These are phyloP conservation scores for Phylloscopus trochilus DNA, from an alignment of 2,113 vertebrate genomes.

Conservation along the genomic window DNA sequence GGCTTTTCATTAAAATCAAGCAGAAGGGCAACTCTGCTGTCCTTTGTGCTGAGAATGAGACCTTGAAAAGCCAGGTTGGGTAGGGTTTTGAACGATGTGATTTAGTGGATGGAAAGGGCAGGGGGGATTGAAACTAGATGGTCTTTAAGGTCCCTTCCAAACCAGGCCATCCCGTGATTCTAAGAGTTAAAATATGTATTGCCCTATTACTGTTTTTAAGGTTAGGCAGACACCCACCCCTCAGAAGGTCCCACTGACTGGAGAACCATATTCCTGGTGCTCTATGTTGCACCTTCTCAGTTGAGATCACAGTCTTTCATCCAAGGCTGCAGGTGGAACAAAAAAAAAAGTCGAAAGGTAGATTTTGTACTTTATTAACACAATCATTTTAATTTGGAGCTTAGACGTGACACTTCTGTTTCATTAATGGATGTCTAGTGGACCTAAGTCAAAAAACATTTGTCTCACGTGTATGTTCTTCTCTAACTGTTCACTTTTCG, in stretches of 20 bases:
- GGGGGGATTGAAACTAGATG: background rate
- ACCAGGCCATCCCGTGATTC: background rate
- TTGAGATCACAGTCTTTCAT: background rate
- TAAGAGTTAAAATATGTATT: background rate
- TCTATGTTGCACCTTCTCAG: background rate
- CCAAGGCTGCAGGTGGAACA: background rate
- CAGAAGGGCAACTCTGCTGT: accelerated
- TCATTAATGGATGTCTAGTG: background rate
- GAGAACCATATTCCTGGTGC: background rate
- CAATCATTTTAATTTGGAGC: background rate
- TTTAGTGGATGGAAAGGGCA: background rate
- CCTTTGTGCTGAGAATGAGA: background rate
- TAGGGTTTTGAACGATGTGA: background rate
- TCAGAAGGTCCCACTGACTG: background rate
- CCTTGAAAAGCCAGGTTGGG: background rate
- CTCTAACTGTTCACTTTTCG: background rate
- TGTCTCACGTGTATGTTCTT: background rate
- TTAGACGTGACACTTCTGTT: background rate
- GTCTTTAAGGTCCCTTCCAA: background rate
- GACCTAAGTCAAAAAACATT: background rate
- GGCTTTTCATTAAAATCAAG: background rate
- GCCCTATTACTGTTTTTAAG: background rate
- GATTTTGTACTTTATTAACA: background rate
- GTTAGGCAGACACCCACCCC: background rate
- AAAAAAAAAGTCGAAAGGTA: background rate